Evolutionary conservation across 2,888 invertebrate genomes (phyloP).

Genomic region (Polymixis flavicincta): DNA sequence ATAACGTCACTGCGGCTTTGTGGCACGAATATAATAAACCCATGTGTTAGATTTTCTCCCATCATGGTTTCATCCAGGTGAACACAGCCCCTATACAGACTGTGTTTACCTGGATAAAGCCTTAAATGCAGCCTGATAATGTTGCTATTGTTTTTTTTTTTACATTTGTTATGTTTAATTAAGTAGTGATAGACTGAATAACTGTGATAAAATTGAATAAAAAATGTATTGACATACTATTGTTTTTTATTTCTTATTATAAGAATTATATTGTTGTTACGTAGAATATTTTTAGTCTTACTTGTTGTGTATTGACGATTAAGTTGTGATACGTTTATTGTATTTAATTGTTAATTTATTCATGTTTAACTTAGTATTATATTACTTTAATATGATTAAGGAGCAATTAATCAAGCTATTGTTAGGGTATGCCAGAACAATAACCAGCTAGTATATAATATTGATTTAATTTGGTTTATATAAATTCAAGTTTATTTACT

Average conservation of each 20-base stretch:
- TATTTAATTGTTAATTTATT: neutral
- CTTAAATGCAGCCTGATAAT: neutral
- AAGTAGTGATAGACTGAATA: conserved; percentile 24
- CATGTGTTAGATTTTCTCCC: neutral
- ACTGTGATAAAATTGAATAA: conserved; percentile 52
- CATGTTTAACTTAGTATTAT: neutral
- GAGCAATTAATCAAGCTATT: neutral
- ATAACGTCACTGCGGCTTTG: neutral
- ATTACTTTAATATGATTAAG: neutral
- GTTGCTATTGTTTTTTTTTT: conserved; percentile 3
- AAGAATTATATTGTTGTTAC: conserved; percentile 1
- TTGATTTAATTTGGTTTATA: neutral
- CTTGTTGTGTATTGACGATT: neutral
- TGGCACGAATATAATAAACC: neutral
- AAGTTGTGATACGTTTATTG: neutral
- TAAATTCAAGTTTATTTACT: neutral
- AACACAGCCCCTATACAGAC: neutral
- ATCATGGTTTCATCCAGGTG: neutral
- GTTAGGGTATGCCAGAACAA: neutral
- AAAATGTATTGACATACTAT: conserved; percentile 31
- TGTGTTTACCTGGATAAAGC: no score
- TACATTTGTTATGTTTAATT: neutral
- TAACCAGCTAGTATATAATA: neutral
- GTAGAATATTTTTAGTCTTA: conserved; percentile 4
- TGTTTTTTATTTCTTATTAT: conserved; percentile 57